Conservation (phyloP, 1,140 invertebrate species). For the Orussus abietinus region DNA sequence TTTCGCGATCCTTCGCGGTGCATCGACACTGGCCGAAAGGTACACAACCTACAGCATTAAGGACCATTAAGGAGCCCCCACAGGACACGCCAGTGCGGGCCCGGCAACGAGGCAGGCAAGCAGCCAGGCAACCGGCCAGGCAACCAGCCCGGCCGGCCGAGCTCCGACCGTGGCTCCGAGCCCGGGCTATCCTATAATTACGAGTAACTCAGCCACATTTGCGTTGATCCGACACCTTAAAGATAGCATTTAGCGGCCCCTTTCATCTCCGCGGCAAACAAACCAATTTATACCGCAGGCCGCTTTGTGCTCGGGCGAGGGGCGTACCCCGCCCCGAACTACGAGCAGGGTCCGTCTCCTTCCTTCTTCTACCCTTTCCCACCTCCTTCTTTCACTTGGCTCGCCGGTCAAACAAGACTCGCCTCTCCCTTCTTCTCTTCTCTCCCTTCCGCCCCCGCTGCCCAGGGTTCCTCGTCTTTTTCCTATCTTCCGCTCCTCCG, state of each 20-base stretch:
- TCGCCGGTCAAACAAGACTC: too few species aligned
- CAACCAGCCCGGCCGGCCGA: constrained; percentile 27
- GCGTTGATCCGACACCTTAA: constrained; percentile 57
- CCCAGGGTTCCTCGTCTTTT: too few species aligned
- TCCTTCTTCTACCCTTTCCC: constrained; percentile 21
- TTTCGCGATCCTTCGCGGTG: too few species aligned
- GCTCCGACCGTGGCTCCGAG: constrained; percentile 39
- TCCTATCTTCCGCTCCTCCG: too few species aligned
- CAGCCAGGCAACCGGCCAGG: constrained; percentile 23
- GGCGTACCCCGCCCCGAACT: constrained; percentile 38
- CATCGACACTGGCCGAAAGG: too few species aligned
- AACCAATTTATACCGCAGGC: constrained; percentile 56
- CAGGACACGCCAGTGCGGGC: too few species aligned
- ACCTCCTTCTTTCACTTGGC: constrained; percentile 16
- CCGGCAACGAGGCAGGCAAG: constrained; percentile 27
- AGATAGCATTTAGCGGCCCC: constrained; percentile 57
- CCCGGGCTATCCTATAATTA: constrained; percentile 54
- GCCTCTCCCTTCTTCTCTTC: constrained; percentile 14
- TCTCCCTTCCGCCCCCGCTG: constrained; percentile 16
- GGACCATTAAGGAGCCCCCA: too few species aligned
- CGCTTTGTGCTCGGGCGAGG: constrained; percentile 44
- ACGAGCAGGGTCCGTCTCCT: constrained; percentile 33
- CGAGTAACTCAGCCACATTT: constrained; percentile 57
- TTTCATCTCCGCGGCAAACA: constrained; percentile 57
- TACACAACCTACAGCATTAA: too few species aligned